Percentiles rank a stretch among this genome's conserved stretches.
Evolutionary conservation across 1,140 invertebrate genomes (phyloP).

Genomic region (Drosophila lowei): DNA sequence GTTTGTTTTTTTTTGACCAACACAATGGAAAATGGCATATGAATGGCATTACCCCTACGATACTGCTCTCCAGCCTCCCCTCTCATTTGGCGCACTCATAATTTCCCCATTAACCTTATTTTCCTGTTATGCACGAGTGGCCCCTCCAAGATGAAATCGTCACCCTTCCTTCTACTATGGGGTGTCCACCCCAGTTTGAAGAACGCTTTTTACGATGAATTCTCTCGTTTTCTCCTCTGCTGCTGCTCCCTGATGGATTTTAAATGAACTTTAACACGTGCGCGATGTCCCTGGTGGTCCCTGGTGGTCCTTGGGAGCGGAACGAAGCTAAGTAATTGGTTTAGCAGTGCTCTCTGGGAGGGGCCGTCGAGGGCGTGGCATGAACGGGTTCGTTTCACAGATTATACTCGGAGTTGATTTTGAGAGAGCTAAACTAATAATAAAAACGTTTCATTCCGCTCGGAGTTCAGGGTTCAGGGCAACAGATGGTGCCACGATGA

Average conservation of each 20-base stretch:
- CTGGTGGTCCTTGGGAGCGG: constrained; percentile 19
- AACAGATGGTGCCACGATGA: constrained; percentile 25
- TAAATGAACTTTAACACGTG: constrained; percentile 81
- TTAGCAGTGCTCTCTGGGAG: constrained; percentile 28
- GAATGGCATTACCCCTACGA: constrained; percentile 55
- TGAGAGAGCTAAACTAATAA: constrained; percentile 43
- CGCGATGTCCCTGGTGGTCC: constrained; percentile 43
- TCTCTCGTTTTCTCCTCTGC: neutral
- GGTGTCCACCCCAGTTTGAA: constrained; percentile 19
- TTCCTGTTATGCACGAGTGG: constrained; percentile 73
- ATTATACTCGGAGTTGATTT: constrained; percentile 54
- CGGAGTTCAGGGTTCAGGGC: constrained; percentile 17
- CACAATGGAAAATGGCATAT: constrained; percentile 54
- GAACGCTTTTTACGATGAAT: constrained; percentile 25
- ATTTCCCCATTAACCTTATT: constrained; percentile 77
- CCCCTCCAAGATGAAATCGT: constrained; percentile 60
- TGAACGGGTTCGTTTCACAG: constrained; percentile 36
- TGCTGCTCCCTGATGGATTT: constrained; percentile 67
- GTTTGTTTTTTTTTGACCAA: constrained; percentile 40
- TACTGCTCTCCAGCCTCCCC: constrained; percentile 13
- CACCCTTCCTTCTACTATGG: constrained; percentile 33
- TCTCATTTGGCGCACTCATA: constrained; percentile 69
- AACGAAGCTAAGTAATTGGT: constrained; percentile 71
- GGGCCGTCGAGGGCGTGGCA: neutral
- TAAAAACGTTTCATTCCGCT: constrained; percentile 29